phyloP scores from a whole-genome alignment of 1,140 invertebrate genomes.

The Parapsyche elsis region DNA sequence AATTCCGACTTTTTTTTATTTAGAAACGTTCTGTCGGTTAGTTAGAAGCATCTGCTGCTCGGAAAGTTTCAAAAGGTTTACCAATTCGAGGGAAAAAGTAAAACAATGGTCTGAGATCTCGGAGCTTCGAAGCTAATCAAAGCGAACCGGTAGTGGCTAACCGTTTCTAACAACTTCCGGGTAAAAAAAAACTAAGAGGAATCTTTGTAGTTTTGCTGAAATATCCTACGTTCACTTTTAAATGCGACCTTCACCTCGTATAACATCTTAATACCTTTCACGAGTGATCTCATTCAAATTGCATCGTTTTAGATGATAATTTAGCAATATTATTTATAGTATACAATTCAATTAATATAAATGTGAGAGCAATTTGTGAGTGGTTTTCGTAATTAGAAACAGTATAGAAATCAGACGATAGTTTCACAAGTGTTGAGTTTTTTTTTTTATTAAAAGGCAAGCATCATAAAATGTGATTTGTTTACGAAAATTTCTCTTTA shows the following conservation, averaged over 20 bases:
- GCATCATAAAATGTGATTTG: neutral
- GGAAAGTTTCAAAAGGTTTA: neutral
- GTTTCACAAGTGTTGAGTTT: neutral
- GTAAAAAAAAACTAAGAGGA: neutral
- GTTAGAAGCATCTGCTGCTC: neutral
- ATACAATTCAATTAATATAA: no score
- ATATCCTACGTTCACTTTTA: slow-evolving; percentile 42
- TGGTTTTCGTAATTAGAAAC: no score
- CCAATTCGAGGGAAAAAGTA: neutral
- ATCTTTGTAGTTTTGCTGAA: neutral
- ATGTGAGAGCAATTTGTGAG: no score
- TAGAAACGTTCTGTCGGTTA: neutral
- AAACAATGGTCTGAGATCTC: neutral
- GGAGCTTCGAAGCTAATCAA: neutral
- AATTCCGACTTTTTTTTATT: no score
- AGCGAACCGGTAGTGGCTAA: neutral
- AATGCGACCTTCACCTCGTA: slow-evolving; percentile 38
- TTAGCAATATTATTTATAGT: no score
- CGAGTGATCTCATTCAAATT: slow-evolving; percentile 8
- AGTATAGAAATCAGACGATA: no score
- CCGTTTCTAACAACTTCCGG: neutral
- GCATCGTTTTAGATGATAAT: neutral
- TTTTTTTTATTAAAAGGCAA: neutral
- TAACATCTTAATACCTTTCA: slow-evolving; percentile 34
- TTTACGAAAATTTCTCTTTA: neutral